phyloP scores from a whole-genome alignment of 2,888 invertebrate genomes.

The Aricia artaxerxes region DNA sequence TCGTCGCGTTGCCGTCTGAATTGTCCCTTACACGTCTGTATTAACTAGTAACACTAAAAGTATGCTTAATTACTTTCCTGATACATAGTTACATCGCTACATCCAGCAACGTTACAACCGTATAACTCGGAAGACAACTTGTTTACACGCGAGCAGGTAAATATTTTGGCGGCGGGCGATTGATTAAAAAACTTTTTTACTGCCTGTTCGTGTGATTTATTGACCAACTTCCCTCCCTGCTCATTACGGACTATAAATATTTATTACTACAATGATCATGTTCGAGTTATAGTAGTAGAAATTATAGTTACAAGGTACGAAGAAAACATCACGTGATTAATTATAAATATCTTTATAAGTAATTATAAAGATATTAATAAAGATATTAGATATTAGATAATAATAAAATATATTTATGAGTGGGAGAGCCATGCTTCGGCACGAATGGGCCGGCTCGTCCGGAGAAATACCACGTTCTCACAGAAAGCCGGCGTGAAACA shows the following conservation, averaged over 20 bases:
- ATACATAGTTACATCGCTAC: background rate
- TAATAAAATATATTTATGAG: too few relatives aligned
- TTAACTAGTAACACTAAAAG: too few relatives aligned
- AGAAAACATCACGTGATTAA: background rate
- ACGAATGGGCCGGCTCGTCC: too few relatives aligned
- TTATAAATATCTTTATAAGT: too few relatives aligned
- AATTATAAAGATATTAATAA: too few relatives aligned
- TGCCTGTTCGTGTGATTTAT: conserved; percentile 35
- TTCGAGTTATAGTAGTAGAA: background rate
- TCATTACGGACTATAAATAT: conserved; percentile 27
- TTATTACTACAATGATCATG: conserved; percentile 4
- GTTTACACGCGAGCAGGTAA: conserved; percentile 38
- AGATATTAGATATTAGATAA: too few relatives aligned
- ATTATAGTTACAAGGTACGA: background rate
- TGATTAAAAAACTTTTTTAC: conserved; percentile 40
- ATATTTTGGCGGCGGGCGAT: conserved; percentile 34
- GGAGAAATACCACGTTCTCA: too few relatives aligned
- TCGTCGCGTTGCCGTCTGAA: too few relatives aligned
- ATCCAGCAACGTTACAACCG: background rate
- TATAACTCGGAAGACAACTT: background rate
- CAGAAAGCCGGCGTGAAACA: too few relatives aligned
- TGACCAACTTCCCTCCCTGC: conserved; percentile 33
- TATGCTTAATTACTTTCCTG: too few relatives aligned
- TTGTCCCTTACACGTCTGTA: too few relatives aligned
- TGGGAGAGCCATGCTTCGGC: too few relatives aligned